A percentile compares a stretch with the other conserved stretches of the same genome.
phyloP scores from a whole-genome alignment of 2,888 invertebrate genomes.

The Eupithecia vulgata region DNA sequence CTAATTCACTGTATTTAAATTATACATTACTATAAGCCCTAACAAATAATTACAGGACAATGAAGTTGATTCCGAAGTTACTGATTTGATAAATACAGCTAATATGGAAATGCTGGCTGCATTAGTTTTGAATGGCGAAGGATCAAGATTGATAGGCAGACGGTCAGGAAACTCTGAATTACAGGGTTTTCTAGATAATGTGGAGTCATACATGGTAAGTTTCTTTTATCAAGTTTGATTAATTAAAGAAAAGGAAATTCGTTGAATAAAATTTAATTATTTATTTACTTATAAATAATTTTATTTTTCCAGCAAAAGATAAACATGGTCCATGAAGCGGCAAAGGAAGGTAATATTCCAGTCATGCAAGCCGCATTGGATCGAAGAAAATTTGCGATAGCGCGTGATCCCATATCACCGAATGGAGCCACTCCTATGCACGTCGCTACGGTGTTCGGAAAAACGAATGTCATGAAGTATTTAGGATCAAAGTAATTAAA shows the following conservation, averaged over 20 bases:
- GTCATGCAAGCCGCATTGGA: slow-evolving; percentile 94
- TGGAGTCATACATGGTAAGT: slow-evolving; percentile 93
- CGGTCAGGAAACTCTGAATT: slow-evolving; percentile 90
- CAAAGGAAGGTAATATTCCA: slow-evolving; percentile 92
- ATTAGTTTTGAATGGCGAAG: slow-evolving; percentile 94
- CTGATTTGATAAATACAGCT: slow-evolving; percentile 87
- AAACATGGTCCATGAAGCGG: slow-evolving; percentile 93
- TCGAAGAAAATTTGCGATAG: slow-evolving; percentile 95
- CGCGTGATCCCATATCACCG: slow-evolving; percentile 92
- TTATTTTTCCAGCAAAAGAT: slow-evolving; percentile 91
- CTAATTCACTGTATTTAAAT: slow-evolving; percentile 57
- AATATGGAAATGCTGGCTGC: slow-evolving; percentile 96
- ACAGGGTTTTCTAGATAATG: slow-evolving; percentile 93
- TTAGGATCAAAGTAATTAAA: slow-evolving; percentile 77
- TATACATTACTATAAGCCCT: slow-evolving; percentile 1
- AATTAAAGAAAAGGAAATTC: background rate
- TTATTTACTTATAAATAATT: too few species aligned
- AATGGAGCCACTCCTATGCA: slow-evolving; percentile 94
- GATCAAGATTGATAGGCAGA: slow-evolving; percentile 88
- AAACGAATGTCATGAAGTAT: slow-evolving; percentile 89
- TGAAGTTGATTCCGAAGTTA: slow-evolving; percentile 86
- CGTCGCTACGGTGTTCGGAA: slow-evolving; percentile 92
- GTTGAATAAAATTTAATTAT: background rate
- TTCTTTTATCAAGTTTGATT: background rate
- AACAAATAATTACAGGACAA: slow-evolving; percentile 65